Conservation (phyloP, 2,888 invertebrate species). For the Himalopsyche japonica region DNA sequence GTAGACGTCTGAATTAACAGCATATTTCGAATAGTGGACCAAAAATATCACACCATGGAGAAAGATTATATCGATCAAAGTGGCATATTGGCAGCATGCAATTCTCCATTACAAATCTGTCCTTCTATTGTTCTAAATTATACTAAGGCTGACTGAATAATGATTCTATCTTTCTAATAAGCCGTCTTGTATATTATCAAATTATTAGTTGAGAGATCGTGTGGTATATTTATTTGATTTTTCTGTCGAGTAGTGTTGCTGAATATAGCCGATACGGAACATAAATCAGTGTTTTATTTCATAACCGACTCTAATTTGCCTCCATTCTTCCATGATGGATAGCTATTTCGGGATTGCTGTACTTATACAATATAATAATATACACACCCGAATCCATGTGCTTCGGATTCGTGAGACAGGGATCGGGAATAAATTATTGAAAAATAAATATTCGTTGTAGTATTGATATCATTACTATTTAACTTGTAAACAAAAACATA, state of each 20-base stretch:
- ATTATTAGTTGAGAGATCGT: not conserved
- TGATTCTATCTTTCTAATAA: not conserved
- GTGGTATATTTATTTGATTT: not conserved
- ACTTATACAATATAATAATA: not conserved
- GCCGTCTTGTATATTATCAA: not conserved
- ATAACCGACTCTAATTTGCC: slow-evolving; percentile 15
- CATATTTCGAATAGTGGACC: too few species aligned
- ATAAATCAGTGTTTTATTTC: slow-evolving; percentile 17
- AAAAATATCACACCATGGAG: too few species aligned
- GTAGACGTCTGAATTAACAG: too few species aligned
- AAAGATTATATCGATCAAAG: too few species aligned
- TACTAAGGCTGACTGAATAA: not conserved
- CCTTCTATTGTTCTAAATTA: too few species aligned
- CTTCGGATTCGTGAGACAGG: not conserved
- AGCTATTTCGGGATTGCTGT: not conserved
- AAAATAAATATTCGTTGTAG: too few species aligned
- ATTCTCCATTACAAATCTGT: too few species aligned
- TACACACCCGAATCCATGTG: not conserved
- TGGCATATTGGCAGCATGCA: too few species aligned
- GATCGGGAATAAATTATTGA: not conserved
- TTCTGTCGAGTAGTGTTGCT: not conserved
- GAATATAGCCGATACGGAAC: slow-evolving; percentile 7
- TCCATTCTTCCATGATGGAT: not conserved
- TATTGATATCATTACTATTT: too few species aligned
- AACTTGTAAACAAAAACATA: too few species aligned